phyloP scores from a whole-genome alignment of 2,113 vertebrate genomes.

The Dolichotis patagonum region DNA sequence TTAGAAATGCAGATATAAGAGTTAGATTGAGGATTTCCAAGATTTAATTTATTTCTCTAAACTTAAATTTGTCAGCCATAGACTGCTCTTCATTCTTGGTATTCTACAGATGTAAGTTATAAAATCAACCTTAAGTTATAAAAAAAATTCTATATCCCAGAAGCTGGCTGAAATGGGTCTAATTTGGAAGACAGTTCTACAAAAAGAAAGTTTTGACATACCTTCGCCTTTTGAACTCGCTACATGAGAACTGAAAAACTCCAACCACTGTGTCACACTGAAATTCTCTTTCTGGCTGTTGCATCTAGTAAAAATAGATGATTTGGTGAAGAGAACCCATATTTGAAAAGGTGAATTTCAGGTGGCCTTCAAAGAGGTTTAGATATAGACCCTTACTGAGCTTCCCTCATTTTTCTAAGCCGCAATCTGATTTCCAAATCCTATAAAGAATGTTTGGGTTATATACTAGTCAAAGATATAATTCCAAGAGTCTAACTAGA shows the following conservation, averaged over 20 bases:
- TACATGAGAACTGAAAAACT: neutral
- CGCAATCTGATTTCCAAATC: constrained; percentile 70
- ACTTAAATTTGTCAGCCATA: neutral
- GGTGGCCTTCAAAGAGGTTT: constrained; percentile 24
- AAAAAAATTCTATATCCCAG: constrained; percentile 27
- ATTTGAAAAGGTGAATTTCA: constrained; percentile 43
- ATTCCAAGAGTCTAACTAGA: constrained; percentile 74
- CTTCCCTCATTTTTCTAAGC: constrained; percentile 53
- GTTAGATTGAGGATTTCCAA: neutral
- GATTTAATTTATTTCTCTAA: constrained; percentile 50
- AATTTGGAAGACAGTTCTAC: neutral
- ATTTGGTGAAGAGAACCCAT: neutral
- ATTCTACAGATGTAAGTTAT: neutral
- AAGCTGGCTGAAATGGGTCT: neutral
- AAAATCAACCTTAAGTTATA: neutral
- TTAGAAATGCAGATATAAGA: constrained; percentile 58
- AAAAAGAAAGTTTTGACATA: neutral
- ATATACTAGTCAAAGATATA: constrained; percentile 64
- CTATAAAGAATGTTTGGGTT: constrained; percentile 67
- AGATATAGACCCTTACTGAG: neutral
- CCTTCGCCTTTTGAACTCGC: neutral
- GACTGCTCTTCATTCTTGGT: neutral
- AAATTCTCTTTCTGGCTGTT: constrained; percentile 19
- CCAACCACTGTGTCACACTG: neutral
- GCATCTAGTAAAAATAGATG: neutral